Evolutionary conservation across 2,797 vertebrate genomes (phyloP).

Genomic region (Enteromius argenteus): DNA sequence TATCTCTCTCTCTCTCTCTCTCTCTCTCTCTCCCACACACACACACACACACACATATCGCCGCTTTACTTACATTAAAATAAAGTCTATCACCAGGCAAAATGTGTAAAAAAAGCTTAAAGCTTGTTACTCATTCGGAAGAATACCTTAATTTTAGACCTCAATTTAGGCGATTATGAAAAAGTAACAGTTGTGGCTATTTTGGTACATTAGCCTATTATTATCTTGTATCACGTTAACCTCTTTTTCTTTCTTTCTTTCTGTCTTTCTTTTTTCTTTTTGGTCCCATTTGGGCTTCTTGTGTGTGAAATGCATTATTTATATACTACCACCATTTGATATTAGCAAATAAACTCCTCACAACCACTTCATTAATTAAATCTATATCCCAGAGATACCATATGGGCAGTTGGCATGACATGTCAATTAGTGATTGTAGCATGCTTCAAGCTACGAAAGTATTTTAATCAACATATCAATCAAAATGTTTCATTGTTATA

Average conservation of each 20-base stretch:
- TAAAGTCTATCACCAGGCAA: not conserved
- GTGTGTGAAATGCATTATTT: not conserved
- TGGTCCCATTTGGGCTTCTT: not conserved
- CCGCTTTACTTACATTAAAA: not conserved
- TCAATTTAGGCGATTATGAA: not conserved
- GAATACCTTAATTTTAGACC: not conserved
- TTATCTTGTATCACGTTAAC: too few species aligned
- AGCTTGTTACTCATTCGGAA: not conserved
- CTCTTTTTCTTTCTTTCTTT: too few species aligned
- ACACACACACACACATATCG: not conserved
- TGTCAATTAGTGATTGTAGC: not conserved
- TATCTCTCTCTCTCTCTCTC: slow-evolving; percentile 36
- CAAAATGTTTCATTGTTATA: not conserved
- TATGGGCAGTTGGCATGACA: not conserved
- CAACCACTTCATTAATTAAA: slow-evolving; percentile 10
- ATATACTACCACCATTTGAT: not conserved
- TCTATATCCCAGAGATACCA: not conserved
- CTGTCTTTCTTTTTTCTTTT: not conserved
- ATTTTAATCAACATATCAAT: not conserved
- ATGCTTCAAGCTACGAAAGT: not conserved
- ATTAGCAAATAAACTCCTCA: not conserved
- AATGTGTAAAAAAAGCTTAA: not conserved
- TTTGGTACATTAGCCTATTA: not conserved
- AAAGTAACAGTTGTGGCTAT: not conserved
- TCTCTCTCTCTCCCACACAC: slow-evolving; percentile 7